phyloP scores from a whole-genome alignment of 2,888 invertebrate genomes.

The Drosophila leonis region DNA sequence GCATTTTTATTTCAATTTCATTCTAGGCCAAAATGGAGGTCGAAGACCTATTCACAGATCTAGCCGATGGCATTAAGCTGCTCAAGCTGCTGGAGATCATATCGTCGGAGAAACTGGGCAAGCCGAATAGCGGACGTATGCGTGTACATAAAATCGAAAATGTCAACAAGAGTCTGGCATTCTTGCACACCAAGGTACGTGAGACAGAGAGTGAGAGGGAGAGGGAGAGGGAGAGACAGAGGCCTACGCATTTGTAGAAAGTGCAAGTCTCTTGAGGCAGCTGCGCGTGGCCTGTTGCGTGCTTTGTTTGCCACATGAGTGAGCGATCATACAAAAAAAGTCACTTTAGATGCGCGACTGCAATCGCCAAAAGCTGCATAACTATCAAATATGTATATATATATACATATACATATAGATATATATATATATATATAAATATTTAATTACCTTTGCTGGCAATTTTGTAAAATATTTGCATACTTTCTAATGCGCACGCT shows the following conservation, averaged over 20 bases:
- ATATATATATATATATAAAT: constrained; percentile 29
- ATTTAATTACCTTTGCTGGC: constrained; percentile 70
- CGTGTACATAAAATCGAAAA: constrained; percentile 99
- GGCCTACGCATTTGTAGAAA: constrained; percentile 76
- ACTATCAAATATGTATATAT: constrained; percentile 18
- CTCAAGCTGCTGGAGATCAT: constrained; percentile 98
- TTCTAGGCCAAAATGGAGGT: constrained; percentile 98
- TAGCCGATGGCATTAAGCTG: constrained; percentile 97
- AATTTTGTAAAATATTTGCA: constrained; percentile 74
- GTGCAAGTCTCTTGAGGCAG: constrained; percentile 78
- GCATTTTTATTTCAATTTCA: constrained; percentile 7
- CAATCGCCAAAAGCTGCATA: constrained; percentile 35
- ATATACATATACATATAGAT: constrained; percentile 38
- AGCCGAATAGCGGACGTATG: constrained; percentile 98
- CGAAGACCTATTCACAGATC: constrained; percentile 97
- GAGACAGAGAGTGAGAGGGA: constrained; percentile 3
- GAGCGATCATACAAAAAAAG: constrained; percentile 27
- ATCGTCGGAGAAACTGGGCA: constrained; percentile 98
- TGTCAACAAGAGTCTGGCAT: constrained; percentile 98
- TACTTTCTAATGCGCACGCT: constrained; percentile 73
- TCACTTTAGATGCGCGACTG: constrained; percentile 62
- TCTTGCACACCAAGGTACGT: constrained; percentile 95
- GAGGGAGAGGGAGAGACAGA: background rate
- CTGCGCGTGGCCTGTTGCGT: constrained; percentile 77
- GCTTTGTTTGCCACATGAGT: constrained; percentile 76